Conservation (phyloP, 2,888 invertebrate genomes). For the Drosophila conformis region DNA sequence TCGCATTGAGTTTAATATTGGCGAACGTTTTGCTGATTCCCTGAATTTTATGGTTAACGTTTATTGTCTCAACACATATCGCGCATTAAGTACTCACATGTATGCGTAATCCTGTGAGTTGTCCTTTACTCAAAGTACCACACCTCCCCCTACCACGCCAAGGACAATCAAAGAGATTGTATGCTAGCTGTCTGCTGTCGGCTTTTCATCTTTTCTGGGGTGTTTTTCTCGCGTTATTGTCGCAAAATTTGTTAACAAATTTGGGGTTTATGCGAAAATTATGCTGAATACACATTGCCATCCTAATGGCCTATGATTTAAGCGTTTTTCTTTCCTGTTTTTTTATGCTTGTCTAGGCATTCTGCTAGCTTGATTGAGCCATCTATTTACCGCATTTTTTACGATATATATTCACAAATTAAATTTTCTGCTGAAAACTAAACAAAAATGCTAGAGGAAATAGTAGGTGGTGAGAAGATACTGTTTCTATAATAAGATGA, state of each 20-base stretch:
- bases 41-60: slow-evolving; percentile 64
- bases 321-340: slow-evolving; percentile 38
- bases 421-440: slow-evolving; percentile 12
- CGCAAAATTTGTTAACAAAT: slow-evolving; percentile 59
- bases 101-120: slow-evolving; percentile 17
- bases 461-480: neutral
- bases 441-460: neutral
- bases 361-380: slow-evolving; percentile 64
- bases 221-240: slow-evolving; percentile 20
- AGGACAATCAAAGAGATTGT: slow-evolving; percentile 61
- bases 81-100: slow-evolving; percentile 22
- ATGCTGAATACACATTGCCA: slow-evolving; percentile 69
- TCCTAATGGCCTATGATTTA: slow-evolving; percentile 74
- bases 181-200: slow-evolving; percentile 21
- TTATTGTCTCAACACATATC: slow-evolving; percentile 67
- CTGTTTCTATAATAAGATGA: slow-evolving; percentile 29
- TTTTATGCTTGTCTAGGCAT: slow-evolving; percentile 23
- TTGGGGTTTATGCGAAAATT: slow-evolving; percentile 71
- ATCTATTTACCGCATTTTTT: slow-evolving; percentile 36
- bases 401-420: slow-evolving; percentile 50
- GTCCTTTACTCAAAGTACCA: neutral
- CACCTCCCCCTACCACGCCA: neutral
- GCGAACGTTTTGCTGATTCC: slow-evolving; percentile 50
- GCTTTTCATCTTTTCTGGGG: slow-evolving; percentile 11
- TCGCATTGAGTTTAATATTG: slow-evolving; percentile 41